Base-by-base conservation (phyloP, 2,797 vertebrate genomes). In the Tauraco hartlaubi region DNA sequence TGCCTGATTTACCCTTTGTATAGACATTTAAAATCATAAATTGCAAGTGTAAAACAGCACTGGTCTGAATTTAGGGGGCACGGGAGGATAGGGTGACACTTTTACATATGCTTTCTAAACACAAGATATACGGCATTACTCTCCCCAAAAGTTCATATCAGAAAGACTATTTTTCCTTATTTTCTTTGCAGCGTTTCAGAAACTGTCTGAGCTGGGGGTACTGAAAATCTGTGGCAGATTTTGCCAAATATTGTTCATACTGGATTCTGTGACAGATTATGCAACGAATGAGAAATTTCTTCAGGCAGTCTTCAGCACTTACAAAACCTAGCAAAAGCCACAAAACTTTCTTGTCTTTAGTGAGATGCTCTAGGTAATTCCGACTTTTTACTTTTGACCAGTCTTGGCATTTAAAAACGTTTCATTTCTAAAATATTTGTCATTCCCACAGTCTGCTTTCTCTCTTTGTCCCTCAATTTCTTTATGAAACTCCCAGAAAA, bases 281-380 rank as follows among this genome's bases (percentile, higher is more conserved):
- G 35, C 13, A 86, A 76, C 0, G 0, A 43, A 39, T 39, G 22
- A 93, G 29, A 72, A 62, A 41, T 86, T 80, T 94, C 43, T 88
- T 86, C 21, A 84, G 31, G 39, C 20, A 75, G 29, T 85, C 94
- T 71, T 25, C 82, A 77, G 66, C 21, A 58, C 21, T 76, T 80
- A 43, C 14, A 68, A 77, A 93, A 80, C 7, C 33, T 49, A 77
- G 10, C 7, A 94, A 79, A 69, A 69, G 15, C 14, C 29, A 51
- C 2, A 9, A 67, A 86, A n/a, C 22, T 22, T 86, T 82, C 19
- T 37, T 52, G 19, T 26, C 41, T 84, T 80, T 44, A 72, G 31
- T 68, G 37, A 62, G 21, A 49, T 74, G 18, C 4, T 95, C 3
- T 61, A 71, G 11, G 85, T 61, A 92, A 81, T 75, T 37, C 16